Evolutionary conservation across 2,797 vertebrate species (phyloP).

Genomic region (Cossypha dichroa): DNA sequence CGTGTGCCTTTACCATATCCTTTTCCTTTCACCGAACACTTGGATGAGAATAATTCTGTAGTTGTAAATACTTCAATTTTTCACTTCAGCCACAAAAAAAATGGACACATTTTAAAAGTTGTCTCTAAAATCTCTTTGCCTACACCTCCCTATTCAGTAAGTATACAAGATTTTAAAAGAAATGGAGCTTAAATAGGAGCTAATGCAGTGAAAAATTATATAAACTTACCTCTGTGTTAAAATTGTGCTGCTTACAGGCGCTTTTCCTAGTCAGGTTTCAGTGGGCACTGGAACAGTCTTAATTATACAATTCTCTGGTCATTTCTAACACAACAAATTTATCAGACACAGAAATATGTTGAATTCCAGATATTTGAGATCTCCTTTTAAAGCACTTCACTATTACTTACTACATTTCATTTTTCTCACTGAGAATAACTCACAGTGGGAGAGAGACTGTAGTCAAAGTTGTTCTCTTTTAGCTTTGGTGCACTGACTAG

Average conservation of each 20-base stretch:
- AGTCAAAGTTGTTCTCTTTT: not conserved
- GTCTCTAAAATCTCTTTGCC: constrained; percentile 95
- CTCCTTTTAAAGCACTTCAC: not conserved
- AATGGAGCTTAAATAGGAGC: not conserved
- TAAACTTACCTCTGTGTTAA: not conserved
- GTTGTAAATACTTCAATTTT: constrained; percentile 92
- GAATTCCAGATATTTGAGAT: not conserved
- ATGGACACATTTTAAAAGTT: constrained; percentile 91
- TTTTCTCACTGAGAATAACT: not conserved
- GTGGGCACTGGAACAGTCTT: not conserved
- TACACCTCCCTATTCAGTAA: constrained; percentile 96
- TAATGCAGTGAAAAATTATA: not conserved
- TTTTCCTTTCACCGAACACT: constrained; percentile 81
- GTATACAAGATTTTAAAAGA: constrained; percentile 68
- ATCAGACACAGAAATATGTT: not conserved
- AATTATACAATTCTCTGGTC: not conserved
- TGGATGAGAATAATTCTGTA: constrained; percentile 90
- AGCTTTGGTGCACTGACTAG: not conserved
- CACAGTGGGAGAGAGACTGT: fast-evolving
- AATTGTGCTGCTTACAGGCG: not conserved
- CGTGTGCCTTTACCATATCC: constrained; percentile 91
- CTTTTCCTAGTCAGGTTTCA: not conserved
- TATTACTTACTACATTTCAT: not conserved
- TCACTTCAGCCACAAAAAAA: constrained; percentile 85
- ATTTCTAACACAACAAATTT: not conserved